A percentile compares a stretch with the other conserved stretches of the same genome.
Evolutionary conservation across 2,113 vertebrate genomes (phyloP).

Genomic region (Leptodactylus fuscus): DNA sequence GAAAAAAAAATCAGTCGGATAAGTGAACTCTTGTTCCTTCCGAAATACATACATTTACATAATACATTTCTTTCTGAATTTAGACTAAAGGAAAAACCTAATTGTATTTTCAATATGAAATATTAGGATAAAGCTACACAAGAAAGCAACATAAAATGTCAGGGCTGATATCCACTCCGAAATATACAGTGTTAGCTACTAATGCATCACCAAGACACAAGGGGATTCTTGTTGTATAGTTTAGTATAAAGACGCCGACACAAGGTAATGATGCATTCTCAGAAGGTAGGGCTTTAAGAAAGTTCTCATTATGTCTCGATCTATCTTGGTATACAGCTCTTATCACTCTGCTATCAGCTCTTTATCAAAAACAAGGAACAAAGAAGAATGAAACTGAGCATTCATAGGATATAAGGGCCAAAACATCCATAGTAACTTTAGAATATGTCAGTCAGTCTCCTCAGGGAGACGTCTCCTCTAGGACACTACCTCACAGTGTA

Average conservation of each 20-base stretch:
- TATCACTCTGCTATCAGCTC: background rate
- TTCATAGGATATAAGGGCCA: background rate
- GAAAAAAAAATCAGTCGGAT: background rate
- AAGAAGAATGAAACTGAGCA: background rate
- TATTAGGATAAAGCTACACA: background rate
- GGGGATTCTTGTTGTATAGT: background rate
- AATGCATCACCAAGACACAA: background rate
- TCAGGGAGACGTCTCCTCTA: too few species aligned
- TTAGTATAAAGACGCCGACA: background rate
- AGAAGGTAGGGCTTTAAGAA: background rate
- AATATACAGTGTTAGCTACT: background rate
- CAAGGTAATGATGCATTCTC: background rate
- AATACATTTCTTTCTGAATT: background rate
- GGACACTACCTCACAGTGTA: too few species aligned
- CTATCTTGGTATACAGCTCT: background rate
- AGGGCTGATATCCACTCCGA: background rate
- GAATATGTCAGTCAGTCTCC: too few species aligned
- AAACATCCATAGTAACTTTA: too few species aligned
- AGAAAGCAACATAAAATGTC: background rate
- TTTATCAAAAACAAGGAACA: background rate
- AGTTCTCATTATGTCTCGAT: background rate
- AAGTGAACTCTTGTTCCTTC: background rate
- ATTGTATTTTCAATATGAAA: background rate
- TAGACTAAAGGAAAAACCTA: background rate
- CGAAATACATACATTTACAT: slow-evolving; percentile 23